Evolutionary conservation across 1,140 invertebrate genomes (phyloP).

Genomic region (Pseudachorutes palmiensis): DNA sequence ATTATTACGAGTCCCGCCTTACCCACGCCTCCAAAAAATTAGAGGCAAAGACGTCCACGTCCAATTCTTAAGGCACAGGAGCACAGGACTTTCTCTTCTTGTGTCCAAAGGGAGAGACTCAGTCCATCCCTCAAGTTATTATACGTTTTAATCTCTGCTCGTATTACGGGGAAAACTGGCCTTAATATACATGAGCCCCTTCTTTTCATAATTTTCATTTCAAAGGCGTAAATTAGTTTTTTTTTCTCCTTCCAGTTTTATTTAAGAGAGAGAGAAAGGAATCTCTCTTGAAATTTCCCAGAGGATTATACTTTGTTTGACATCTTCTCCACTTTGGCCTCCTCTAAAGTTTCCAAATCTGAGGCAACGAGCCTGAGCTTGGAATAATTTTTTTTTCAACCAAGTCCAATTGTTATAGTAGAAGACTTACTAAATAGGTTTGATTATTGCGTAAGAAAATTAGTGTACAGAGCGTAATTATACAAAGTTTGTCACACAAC

Average conservation of each 20-base stretch:
- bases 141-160: slow-evolving; percentile 9
- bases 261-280: neutral
- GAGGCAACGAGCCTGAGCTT: too few relatives aligned
- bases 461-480: too few relatives aligned
- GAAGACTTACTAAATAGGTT: too few relatives aligned
- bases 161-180: neutral
- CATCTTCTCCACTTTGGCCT: too few relatives aligned
- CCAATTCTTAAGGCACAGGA: too few relatives aligned
- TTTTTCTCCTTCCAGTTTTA: neutral
- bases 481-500: too few relatives aligned
- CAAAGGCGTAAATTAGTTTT: slow-evolving; percentile 1
- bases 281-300: neutral
- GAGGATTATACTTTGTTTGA: too few relatives aligned
- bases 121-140: slow-evolving; percentile 1
- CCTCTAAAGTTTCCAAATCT: too few relatives aligned
- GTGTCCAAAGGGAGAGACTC: too few relatives aligned
- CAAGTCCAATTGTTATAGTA: too few relatives aligned
- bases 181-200: neutral
- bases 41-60: slow-evolving; percentile 7
- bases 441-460: too few relatives aligned
- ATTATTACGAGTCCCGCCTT: slow-evolving; percentile 34
- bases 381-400: too few relatives aligned
- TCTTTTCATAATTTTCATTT: slow-evolving; percentile 3
- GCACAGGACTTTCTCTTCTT: slow-evolving; percentile 14
- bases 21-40: slow-evolving; percentile 26